Base-by-base conservation (phyloP, 2,113 vertebrate species). In the Barnardius zonarius region DNA sequence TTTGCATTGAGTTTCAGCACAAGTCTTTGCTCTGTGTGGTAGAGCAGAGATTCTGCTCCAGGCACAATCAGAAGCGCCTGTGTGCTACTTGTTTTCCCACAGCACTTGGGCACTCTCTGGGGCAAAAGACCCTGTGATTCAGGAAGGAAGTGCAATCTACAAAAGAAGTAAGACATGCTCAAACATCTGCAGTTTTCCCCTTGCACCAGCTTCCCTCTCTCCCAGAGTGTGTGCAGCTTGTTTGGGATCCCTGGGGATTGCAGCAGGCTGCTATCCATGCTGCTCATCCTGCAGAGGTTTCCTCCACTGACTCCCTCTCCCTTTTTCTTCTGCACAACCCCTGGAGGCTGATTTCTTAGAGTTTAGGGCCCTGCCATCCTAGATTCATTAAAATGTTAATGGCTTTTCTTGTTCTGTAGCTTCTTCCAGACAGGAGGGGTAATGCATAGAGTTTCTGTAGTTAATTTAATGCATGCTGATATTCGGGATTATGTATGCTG, bases 401-500 rank as follows among this genome's bases (percentile, higher is more conserved):
- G 55, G 24, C 23, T 78, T 94, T 94, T 96, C 92, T 94, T 83
- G 92, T 93, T 96, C 75, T 54, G 80, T 94, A 92, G 86, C 86
- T 95, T 95, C 68, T 96, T 83, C 83, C 68, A 94, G 86, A 88
- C 64, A 55, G 91, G 80, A 94, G 73, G 54, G 48, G 73, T 31
- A 57, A 68, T 59, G 72, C 59, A 28, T 69, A 10, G 83, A 73
- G 41, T 86, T 94, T 92, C 63, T 92, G 37, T 62, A 88, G 68
- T 74, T 94, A 75, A 82, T 64, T 75, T 85, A 64, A 88, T 59
- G 23, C 55, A 46, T 80, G 46, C 55, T 84, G 83, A 24, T 92
- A 67, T 46, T 49, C 37, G 24, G 51, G 41, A 54, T 86, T 83
- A 55, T 46, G 17, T 57, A 33, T 63, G 24, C 23, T n/a, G 7